Base-by-base conservation (phyloP, 2,797 vertebrate genomes). In the Sebastes iracundus region DNA sequence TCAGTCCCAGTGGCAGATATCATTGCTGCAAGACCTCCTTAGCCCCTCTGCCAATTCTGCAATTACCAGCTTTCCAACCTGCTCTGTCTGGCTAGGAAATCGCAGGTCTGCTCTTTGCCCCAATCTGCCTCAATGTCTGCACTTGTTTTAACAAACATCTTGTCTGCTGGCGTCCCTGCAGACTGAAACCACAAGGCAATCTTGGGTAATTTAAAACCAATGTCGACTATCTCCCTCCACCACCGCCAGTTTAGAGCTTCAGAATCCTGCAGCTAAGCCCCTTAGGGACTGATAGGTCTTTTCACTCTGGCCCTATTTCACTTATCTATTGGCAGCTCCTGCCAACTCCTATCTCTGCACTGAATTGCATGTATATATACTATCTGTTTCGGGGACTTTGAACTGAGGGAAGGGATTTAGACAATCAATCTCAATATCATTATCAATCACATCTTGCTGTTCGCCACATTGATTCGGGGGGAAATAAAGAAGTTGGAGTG, bases 391-490 rank as follows among this genome's bases (percentile, higher is more conserved):
- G 93, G 95, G 91, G 94, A 96, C 95, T 96, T 96, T 96, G 94
- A 96, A 97, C 94, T 96, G 95, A 92, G 85, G 93, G 91, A 95
- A 90, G 94, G 96, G 96, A 97, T 97, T 98, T 97, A 95, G 95
- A 93, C 94, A 94, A 97, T 97, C 96, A 96, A 96, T 97, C 95
- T 96, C 95, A 96, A 96, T 97, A 97, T 96, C 96, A 95, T 96
- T 96, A 96, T 96, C 96, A 97, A 97, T 96, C 96, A 95, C 95
- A 90, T 86, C 93, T 92, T 82, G 94, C 95, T 95, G 93, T 91
- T 95, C 93, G 69, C 94, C 94, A 82, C 92, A 96, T 96, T 94
- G 97, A 98, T 96, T 96, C 80, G 90, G 91, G 94, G 93, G 94
- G 94, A 94, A 95, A 95, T 90, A 95, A 96, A 96, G 91, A 97